phyloP scores from a whole-genome alignment of 2,888 invertebrate species.

The Oligia strigilis region DNA sequence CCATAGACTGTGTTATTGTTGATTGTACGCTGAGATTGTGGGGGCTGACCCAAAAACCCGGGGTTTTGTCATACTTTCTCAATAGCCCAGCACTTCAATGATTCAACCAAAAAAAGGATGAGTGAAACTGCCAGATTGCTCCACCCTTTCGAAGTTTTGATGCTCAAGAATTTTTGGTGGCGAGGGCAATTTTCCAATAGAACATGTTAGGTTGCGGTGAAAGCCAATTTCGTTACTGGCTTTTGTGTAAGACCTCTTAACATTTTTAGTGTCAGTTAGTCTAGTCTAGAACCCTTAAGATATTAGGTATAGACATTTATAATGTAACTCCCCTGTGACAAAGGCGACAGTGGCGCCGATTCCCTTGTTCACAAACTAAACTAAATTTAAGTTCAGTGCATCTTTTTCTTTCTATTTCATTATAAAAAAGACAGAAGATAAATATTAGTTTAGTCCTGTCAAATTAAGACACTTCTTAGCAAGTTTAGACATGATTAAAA shows the following conservation, averaged over 20 bases:
- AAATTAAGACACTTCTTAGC: too few relatives aligned
- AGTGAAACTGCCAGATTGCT: constrained; percentile 22
- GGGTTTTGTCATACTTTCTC: constrained; percentile 52
- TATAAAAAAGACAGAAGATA: too few relatives aligned
- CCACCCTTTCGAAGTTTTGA: constrained; percentile 24
- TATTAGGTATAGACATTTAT: background rate
- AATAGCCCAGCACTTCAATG: constrained; percentile 44
- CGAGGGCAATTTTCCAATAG: background rate
- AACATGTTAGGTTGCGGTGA: background rate
- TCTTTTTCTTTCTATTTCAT: too few relatives aligned
- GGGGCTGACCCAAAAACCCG: constrained; percentile 45
- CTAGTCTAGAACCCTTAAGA: background rate
- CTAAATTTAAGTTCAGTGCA: too few relatives aligned
- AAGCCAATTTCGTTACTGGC: background rate
- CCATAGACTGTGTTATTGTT: constrained; percentile 60
- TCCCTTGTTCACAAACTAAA: too few relatives aligned
- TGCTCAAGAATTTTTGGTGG: constrained; percentile 6
- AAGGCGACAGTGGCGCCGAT: background rate
- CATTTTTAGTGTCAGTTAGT: background rate
- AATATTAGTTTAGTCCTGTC: too few relatives aligned
- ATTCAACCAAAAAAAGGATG: constrained; percentile 43
- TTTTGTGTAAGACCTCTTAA: background rate
- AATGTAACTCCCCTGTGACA: background rate
- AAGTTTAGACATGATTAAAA: too few relatives aligned
- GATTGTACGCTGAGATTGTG: constrained; percentile 62